Evolutionary conservation across 2,113 vertebrate genomes (phyloP).

Genomic region (Hippocampus comes): DNA sequence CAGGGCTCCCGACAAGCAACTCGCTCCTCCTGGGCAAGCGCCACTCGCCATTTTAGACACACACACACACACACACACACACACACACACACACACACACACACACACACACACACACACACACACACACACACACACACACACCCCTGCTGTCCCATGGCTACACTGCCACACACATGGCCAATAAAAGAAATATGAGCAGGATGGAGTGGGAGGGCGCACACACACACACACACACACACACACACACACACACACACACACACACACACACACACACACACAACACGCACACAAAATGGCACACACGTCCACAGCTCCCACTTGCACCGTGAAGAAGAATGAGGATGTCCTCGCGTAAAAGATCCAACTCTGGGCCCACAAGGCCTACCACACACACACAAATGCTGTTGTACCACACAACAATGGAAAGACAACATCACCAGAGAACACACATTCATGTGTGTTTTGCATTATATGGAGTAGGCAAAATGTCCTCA

Average conservation of each 20-base stretch:
- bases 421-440: background rate
- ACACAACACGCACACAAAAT: background rate
- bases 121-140: no score
- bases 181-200: no score
- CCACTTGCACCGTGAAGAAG: conserved; percentile 45
- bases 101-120: conserved; percentile 2
- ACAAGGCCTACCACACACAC: background rate
- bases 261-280: background rate
- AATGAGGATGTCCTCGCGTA: conserved; percentile 53
- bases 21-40: conserved; percentile 44
- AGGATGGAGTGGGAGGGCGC: no score
- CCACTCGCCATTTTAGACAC: conserved; percentile 28
- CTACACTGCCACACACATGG: no score
- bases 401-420: background rate
- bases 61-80: conserved; percentile 23
- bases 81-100: background rate
- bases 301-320: conserved; percentile 9
- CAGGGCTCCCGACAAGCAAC: conserved; percentile 55
- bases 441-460: background rate
- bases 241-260: background rate
- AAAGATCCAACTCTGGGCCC: conserved; percentile 50
- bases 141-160: no score
- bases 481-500: no score
- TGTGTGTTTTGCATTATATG: background rate
- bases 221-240: background rate